Evolutionary conservation across 2,113 vertebrate species (phyloP).

Genomic region (Prochilodus magdalenae): DNA sequence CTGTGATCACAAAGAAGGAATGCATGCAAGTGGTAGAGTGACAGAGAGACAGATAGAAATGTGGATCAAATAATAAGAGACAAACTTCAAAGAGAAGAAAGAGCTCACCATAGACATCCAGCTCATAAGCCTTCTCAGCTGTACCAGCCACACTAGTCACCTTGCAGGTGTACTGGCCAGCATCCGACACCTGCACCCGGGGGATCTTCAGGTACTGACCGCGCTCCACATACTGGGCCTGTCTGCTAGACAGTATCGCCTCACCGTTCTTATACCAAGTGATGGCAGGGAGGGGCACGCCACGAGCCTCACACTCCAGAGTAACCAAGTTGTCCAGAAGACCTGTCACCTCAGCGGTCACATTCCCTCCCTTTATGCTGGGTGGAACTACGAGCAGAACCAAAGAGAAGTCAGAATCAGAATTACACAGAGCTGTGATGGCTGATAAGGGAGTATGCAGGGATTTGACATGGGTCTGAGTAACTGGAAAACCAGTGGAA

Average conservation of each 20-base stretch:
- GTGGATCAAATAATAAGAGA: not conserved
- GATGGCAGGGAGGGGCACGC: slow-evolving; percentile 86
- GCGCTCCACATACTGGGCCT: slow-evolving; percentile 83
- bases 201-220: slow-evolving; percentile 90
- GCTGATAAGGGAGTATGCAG: no score
- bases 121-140: slow-evolving; percentile 82
- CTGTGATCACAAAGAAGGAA: no score
- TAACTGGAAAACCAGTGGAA: no score
- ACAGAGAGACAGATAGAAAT: no score
- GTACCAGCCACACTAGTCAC: slow-evolving; percentile 82
- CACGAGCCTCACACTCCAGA: slow-evolving; percentile 90
- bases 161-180: slow-evolving; percentile 84
- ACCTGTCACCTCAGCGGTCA: slow-evolving; percentile 80
- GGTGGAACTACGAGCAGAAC: slow-evolving; percentile 83
- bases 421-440: no score
- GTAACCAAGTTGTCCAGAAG: slow-evolving; percentile 81
- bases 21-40: no score
- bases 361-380: slow-evolving; percentile 89
- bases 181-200: slow-evolving; percentile 82
- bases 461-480: no score
- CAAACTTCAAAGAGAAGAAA: not conserved
- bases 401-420: not conserved
- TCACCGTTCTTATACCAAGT: slow-evolving; percentile 88
- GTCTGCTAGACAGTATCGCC: slow-evolving; percentile 77
- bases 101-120: slow-evolving; percentile 90